Conservation (phyloP, 2,797 vertebrate genomes). For the Catamblyrhynchus diadema region DNA sequence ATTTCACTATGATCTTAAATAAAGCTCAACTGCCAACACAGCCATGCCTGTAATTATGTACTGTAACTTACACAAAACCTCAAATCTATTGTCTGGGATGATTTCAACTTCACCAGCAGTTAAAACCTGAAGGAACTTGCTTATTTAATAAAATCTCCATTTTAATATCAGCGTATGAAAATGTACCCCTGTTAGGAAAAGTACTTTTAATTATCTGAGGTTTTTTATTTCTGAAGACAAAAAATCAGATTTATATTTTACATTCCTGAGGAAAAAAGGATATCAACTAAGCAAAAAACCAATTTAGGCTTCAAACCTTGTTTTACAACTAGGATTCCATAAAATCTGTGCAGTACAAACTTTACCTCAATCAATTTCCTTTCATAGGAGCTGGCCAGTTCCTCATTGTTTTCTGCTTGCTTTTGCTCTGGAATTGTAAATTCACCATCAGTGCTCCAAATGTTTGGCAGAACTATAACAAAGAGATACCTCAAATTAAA, state of each 20-base stretch:
- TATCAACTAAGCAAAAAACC: not conserved
- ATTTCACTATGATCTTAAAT: not conserved
- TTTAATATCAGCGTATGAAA: not conserved
- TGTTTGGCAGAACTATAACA: constrained; percentile 79
- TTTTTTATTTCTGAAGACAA: not conserved
- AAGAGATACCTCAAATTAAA: constrained; percentile 20
- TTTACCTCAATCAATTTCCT: constrained; percentile 97
- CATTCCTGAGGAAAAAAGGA: not conserved
- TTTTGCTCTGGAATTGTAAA: constrained; percentile 82
- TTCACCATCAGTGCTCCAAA: constrained; percentile 83
- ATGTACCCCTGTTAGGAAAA: not conserved
- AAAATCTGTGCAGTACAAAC: not conserved
- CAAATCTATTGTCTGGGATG: not conserved
- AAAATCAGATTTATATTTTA: not conserved
- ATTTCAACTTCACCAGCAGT: not conserved
- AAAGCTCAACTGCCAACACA: not conserved
- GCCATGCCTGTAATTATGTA: not conserved
- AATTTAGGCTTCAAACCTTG: not conserved
- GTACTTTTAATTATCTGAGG: not conserved
- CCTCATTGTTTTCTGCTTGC: constrained; percentile 86
- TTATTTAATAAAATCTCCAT: not conserved
- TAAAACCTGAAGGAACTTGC: not conserved
- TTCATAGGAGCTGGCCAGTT: constrained; percentile 90
- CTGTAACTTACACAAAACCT: not conserved
- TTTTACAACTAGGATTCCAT: not conserved